A percentile compares a stretch with the other conserved stretches of the same genome.
phyloP scores from a whole-genome alignment of 2,797 vertebrate genomes.

The Sebastes hubbsi region DNA sequence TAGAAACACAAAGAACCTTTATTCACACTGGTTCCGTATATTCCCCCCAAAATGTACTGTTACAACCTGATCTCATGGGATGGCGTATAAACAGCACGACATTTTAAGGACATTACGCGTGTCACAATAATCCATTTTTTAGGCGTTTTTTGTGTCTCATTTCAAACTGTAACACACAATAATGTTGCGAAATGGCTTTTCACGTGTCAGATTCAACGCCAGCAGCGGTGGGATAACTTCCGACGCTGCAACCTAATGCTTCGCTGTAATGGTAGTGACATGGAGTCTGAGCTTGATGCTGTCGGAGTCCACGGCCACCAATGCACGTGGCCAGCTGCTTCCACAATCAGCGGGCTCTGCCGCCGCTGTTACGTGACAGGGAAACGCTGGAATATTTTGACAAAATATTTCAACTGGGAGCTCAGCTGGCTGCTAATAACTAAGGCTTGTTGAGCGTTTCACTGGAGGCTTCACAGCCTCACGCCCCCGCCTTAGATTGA shows the following conservation, averaged over 20 bases:
- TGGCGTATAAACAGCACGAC: not conserved
- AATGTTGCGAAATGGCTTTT: not conserved
- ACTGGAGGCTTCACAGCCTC: no score
- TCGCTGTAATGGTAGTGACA: not conserved
- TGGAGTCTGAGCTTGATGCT: not conserved
- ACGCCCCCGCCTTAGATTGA: no score
- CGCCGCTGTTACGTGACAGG: no score
- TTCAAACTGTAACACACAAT: not conserved
- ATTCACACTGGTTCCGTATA: not conserved
- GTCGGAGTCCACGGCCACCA: not conserved
- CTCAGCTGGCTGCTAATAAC: no score
- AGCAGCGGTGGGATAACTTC: not conserved
- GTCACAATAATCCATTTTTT: not conserved
- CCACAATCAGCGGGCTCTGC: no score
- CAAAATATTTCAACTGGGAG: no score
- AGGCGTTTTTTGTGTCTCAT: not conserved
- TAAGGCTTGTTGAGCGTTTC: no score
- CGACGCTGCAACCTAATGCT: not conserved
- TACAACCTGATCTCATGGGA: not conserved
- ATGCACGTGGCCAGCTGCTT: not conserved
- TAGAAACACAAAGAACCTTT: slow-evolving; percentile 22
- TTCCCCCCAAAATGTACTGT: not conserved
- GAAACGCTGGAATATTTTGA: no score
- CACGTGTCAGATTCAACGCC: not conserved
- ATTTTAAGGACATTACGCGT: not conserved